Evolutionary conservation across 1,140 invertebrate species (phyloP), one percentile per base, ranked within the genome.

Genomic region (Oncopodura yosiiana): DNA sequence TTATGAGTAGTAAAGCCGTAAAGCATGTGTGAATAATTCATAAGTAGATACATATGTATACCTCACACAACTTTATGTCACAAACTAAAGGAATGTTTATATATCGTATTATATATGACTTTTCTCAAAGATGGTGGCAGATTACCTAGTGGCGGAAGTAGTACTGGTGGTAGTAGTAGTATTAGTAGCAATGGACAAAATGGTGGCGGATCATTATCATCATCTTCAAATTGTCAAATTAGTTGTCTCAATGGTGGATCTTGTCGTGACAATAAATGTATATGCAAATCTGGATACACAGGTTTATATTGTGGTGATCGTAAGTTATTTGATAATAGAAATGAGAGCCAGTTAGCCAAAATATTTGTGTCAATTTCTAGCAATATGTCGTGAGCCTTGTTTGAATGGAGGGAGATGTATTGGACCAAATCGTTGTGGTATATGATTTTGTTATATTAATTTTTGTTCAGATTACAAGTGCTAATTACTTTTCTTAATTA

Each of bases 371-470:
- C 56, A 30, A 49, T 49, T 75, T 75, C 18, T 69, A 88, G 86
- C 84, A 4, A 78, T 87, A 43, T 93, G 88, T 66, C 74, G 75
- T 36, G 82, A 86, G 65, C 77, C 78, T 0, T 91, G 87, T 70
- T 70, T 84, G 46, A 89, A 91, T 71, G 86, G 86, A 29, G 87
- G 87, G 8, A 72, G 84, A 55, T 92, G 88, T 66, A 84, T 90
- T 46, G 86, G 85, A 4, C 83, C 84, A 3, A 83, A 90, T 70
- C 71, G 85, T 27, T 92, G 87, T 69, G 84, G 86, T 1, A 91
- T 87, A 8, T 34, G 32, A 34, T 34, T 34, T 34, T 34, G 32
- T 8, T 8, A 34, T 8, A 34, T 34, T n/a, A n/a, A n/a, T n/a
- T n/a, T n/a, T n/a, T 34, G 32, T 6, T 8, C 6, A 34, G 32